Evolutionary conservation across 2,888 invertebrate genomes (phyloP).

Genomic region (Acanthococcus lagerstroemiae): DNA sequence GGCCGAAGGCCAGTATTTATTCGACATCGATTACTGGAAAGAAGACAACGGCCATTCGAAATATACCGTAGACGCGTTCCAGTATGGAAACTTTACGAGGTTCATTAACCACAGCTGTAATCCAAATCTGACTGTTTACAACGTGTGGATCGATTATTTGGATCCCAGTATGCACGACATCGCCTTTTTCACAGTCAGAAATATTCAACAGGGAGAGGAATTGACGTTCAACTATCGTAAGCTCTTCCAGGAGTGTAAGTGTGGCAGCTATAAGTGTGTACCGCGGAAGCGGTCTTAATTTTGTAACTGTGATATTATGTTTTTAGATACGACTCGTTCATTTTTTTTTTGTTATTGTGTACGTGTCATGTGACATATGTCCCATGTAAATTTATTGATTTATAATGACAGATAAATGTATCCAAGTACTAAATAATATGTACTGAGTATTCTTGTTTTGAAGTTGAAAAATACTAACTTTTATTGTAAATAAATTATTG

Average conservation of each 20-base stretch:
- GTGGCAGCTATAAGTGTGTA: slow-evolving; percentile 1
- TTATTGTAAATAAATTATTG: too few species aligned
- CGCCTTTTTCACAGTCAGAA: slow-evolving; percentile 72
- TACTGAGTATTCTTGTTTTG: too few species aligned
- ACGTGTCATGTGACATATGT: too few species aligned
- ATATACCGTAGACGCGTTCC: slow-evolving; percentile 81
- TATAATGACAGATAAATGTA: too few species aligned
- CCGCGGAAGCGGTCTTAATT: too few species aligned
- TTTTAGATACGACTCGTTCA: too few species aligned
- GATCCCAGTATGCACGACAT: slow-evolving; percentile 81
- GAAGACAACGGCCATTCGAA: slow-evolving; percentile 53
- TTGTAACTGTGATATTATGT: too few species aligned
- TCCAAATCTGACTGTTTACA: slow-evolving; percentile 83
- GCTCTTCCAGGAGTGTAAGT: slow-evolving; percentile 40
- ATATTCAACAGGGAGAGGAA: slow-evolving; percentile 74
- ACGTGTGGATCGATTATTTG: slow-evolving; percentile 83
- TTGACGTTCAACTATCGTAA: slow-evolving; percentile 74
- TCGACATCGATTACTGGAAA: slow-evolving; percentile 81
- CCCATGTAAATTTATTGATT: too few species aligned
- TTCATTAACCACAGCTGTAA: slow-evolving; percentile 95
- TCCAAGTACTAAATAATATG: too few species aligned
- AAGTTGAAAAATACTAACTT: too few species aligned
- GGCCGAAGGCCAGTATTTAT: slow-evolving; percentile 78
- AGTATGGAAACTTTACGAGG: slow-evolving; percentile 81
- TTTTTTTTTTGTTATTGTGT: too few species aligned